Evolutionary conservation across 2,797 vertebrate genomes (phyloP).

Genomic region (Choloepus didactylus): DNA sequence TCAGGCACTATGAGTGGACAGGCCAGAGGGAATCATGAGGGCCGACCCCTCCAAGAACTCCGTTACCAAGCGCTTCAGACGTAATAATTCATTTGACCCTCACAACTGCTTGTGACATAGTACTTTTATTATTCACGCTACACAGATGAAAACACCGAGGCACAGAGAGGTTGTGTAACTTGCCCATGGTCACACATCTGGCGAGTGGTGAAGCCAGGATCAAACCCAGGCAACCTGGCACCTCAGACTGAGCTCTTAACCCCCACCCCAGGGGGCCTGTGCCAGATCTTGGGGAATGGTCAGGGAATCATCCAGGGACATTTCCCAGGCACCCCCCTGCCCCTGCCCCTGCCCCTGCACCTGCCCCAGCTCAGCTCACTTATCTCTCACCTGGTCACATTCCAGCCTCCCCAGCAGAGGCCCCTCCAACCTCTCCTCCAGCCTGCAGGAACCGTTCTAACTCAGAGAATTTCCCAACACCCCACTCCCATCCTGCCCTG

Average conservation of each 20-base stretch:
- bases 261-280: not conserved
- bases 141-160: not conserved
- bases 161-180: not conserved
- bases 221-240: not conserved
- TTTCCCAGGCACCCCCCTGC: not conserved
- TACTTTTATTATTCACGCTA: not conserved
- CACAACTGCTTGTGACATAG: not conserved
- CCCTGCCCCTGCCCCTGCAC: not conserved
- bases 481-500: accelerated
- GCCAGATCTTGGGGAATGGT: not conserved
- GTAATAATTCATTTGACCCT: not conserved
- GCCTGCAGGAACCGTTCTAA: not conserved
- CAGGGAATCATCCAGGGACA: not conserved
- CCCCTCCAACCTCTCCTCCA: no score
- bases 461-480: not conserved
- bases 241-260: not conserved
- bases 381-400: not conserved
- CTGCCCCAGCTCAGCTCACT: not conserved
- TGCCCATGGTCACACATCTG: not conserved
- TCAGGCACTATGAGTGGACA: not conserved
- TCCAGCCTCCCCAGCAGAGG: not conserved
- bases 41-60: not conserved
- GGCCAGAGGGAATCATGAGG: not conserved
- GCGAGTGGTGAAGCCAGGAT: not conserved
- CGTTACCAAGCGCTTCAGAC: not conserved